Evolutionary conservation across 2,888 invertebrate species (phyloP).

Genomic region (Vesta saturnalis): DNA sequence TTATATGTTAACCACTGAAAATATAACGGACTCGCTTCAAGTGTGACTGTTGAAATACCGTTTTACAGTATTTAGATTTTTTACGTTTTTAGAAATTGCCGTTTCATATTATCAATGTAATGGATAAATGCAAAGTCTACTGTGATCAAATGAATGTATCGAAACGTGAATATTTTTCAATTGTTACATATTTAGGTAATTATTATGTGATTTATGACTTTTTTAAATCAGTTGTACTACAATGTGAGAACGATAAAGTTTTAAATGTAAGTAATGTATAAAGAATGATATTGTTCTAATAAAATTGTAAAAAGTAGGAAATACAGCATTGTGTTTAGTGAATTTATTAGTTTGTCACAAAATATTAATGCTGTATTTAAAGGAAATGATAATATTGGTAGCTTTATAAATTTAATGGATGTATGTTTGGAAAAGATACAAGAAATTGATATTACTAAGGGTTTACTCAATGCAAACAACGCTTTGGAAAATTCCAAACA

Average conservation of each 20-base stretch:
- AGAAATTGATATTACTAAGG: constrained; percentile 47
- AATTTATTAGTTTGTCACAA: constrained; percentile 48
- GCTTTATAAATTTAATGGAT: constrained; percentile 58
- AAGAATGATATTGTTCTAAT: not conserved
- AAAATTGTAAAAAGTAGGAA: not conserved
- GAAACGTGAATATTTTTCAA: constrained; percentile 13
- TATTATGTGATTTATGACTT: constrained; percentile 20
- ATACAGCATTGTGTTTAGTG: constrained; percentile 48
- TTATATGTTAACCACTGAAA: too few species aligned
- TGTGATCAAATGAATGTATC: not conserved
- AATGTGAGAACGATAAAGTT: not conserved
- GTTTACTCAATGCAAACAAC: constrained; percentile 27
- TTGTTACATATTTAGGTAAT: constrained; percentile 13
- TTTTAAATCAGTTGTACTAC: constrained; percentile 9
- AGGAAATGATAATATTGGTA: constrained; percentile 42
- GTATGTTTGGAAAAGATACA: constrained; percentile 52
- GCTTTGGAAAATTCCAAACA: constrained; percentile 43
- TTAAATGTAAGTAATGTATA: constrained; percentile 11
- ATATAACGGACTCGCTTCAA: too few species aligned
- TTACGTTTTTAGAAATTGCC: constrained; percentile 16
- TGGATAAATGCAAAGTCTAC: constrained; percentile 3
- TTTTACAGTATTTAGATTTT: not conserved
- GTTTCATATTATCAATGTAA: constrained; percentile 2
- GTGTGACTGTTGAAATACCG: too few species aligned
- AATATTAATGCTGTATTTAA: constrained; percentile 41